A percentile compares a stretch with the other conserved stretches of the same genome.
These are phyloP conservation scores for Coregonus ussuriensis DNA, from an alignment of 2,797 vertebrate species.

Conservation along the genomic window DNA sequence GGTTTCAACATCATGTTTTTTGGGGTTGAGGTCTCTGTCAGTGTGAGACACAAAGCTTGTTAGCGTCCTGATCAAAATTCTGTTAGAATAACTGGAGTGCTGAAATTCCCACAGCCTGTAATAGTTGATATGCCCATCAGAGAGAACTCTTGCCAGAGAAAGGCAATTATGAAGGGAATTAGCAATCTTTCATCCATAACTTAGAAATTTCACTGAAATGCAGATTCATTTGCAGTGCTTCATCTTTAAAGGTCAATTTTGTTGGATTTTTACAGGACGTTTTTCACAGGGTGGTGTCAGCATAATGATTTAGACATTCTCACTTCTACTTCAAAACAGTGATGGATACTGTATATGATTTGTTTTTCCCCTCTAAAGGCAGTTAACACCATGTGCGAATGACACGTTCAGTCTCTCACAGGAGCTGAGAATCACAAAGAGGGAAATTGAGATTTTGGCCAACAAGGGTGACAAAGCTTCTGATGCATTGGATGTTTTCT, in stretches of 20 bases:
- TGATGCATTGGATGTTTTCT: constrained; percentile 12
- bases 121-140: background rate
- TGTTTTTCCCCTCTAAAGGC: constrained; percentile 2
- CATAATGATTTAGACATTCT: background rate
- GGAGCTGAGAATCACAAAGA: constrained; percentile 42
- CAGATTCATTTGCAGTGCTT: background rate
- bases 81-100: constrained; percentile 20
- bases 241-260: background rate
- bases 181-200: background rate
- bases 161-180: constrained; percentile 2
- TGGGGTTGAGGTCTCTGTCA: background rate
- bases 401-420: constrained; percentile 44
- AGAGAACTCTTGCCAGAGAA: constrained; percentile 28
- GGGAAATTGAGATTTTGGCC: constrained; percentile 47
- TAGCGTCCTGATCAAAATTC: background rate
- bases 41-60: background rate
- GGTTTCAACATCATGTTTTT: background rate
- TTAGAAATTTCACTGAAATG: background rate
- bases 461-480: constrained; percentile 32
- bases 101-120: constrained; percentile 18
- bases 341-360: background rate
- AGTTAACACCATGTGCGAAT: constrained; percentile 40
- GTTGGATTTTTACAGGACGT: background rate
- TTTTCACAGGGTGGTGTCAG: background rate
- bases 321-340: background rate